phyloP scores from a whole-genome alignment of 2,113 vertebrate genomes.

The Actinemys pallida region DNA sequence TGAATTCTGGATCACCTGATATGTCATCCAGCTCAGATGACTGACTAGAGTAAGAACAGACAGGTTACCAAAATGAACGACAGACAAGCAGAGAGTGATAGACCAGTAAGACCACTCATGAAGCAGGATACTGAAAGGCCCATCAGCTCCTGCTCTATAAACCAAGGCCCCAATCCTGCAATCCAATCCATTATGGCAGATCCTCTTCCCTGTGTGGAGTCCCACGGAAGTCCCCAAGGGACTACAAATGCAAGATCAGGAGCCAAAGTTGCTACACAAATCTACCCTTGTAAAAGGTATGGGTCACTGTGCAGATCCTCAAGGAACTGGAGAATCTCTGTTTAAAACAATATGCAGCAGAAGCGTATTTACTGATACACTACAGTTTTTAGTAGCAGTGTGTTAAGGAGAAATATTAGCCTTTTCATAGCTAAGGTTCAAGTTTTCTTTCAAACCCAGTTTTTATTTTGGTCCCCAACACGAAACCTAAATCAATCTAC shows the following conservation, averaged over 20 bases:
- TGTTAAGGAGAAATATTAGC: constrained; percentile 17
- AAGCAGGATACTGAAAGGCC: not conserved
- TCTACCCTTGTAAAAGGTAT: not conserved
- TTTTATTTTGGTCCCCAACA: not conserved
- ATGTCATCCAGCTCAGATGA: not conserved
- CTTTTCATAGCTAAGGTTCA: not conserved
- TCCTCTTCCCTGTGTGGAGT: not conserved
- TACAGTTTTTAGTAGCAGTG: not conserved
- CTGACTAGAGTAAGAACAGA: not conserved
- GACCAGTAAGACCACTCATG: not conserved
- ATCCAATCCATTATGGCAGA: not conserved
- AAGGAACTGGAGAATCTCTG: not conserved
- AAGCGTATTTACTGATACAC: not conserved
- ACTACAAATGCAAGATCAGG: not conserved
- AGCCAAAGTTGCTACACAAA: not conserved
- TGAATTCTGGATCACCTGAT: not conserved
- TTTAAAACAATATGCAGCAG: not conserved
- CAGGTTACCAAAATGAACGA: not conserved
- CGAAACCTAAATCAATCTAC: constrained; percentile 32
- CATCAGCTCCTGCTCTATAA: not conserved
- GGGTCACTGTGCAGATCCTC: not conserved
- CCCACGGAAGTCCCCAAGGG: not conserved
- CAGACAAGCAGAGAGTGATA: not conserved
- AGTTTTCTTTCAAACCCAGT: constrained; percentile 15
- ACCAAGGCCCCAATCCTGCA: not conserved